Evolutionary conservation across 1,140 invertebrate genomes (phyloP), one percentile per base, ranked within the genome.

Genomic region (Andrena cerasifolii): DNA sequence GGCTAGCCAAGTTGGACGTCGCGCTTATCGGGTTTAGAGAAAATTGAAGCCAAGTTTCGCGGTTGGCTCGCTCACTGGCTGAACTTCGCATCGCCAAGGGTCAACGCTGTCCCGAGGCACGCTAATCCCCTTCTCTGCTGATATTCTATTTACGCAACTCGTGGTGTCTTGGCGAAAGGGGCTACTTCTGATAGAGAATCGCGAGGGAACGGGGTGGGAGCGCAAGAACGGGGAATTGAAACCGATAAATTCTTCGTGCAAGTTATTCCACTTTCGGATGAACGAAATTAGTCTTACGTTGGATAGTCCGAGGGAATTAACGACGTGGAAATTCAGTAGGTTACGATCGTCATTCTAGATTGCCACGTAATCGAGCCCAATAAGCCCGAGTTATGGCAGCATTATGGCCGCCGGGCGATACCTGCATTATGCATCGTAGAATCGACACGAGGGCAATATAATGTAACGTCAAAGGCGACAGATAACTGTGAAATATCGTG

Each of bases 341-440:
- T 67, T 18, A 10, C 8, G 51, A 40, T 40, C 33, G 16, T 68
- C 53, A 54, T n/a, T n/a, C 3, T 18, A 31, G 49, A 54, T 68
- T n/a, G 47, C 0, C 16, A 4, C 8, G 51, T 54, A 54, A 68
- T 68, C 49, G 21, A 31, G 33, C 5, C 10, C 66, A 54, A 26
- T 68, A 68, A 40, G 66, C 49, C 8, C 33, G 66, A 54, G 66
- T 53, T 40, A n/a, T n/a, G n/a, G n/a, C n/a, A n/a, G n/a, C n/a
- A n/a, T n/a, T n/a, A n/a, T 40, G 10, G 4, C 10, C 10, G 36
- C 36, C 36, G 10, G 3, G 36, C n/a, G 36, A 5, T 40, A 40
- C 36, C 10, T 40, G 36, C 36, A 40, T 40, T 40, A 40, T 40
- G 3, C 36, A 40, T 40, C 3, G 10, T 3, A 40, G 36, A 40